Evolutionary conservation across 2,113 vertebrate species (phyloP), one percentile per base, ranked within the genome.

Genomic region (Crotophaga sulcirostris): DNA sequence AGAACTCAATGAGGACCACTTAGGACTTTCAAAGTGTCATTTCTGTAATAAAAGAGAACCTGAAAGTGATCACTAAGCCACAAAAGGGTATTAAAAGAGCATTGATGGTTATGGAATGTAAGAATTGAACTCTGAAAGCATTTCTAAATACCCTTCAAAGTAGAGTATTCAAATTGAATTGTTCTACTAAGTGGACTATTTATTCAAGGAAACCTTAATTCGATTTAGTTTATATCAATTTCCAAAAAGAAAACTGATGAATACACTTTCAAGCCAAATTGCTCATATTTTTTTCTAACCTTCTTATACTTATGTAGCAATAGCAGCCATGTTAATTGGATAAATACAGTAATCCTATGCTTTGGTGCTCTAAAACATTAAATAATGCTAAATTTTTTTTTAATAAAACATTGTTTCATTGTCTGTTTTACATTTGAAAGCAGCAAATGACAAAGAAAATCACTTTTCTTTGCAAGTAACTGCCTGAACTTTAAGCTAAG

Each of bases 41-140:
- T 92, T 90, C 26, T 78, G 11, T 70, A 84, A 79, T 52, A 72
- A 85, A 94, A 91, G 36, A 44, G 62, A 89, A 60, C 4, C 19
- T 87, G 31, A 72, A 92, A 82, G 47, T 76, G 52, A 84, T 84
- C 69, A 60, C 47, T 81, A 87, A 81, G 56, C 47, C 54, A 82
- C 33, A 38, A 75, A 73, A 72, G 13, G 28, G 42, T 70, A 52
- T 74, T 92, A 67, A 75, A 94, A 82, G 54, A 19, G 16, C 54
- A 51, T 17, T 68, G 84, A 66, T 85, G 62, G 44, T 84, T 92
- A 82, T 68, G 56, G 64, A 47, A 92, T 38, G 11, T 51, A 84
- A 64, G 77, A 87, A 86, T 25, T 40, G 31, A 86, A 47, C 87
- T 93, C 84, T 89, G 45, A 80, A 77, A 92, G 72, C 54, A 94